These are phyloP conservation scores for Phyllostomus hastatus DNA, from an alignment of 2,113 vertebrate genomes.

Conservation along the genomic window DNA sequence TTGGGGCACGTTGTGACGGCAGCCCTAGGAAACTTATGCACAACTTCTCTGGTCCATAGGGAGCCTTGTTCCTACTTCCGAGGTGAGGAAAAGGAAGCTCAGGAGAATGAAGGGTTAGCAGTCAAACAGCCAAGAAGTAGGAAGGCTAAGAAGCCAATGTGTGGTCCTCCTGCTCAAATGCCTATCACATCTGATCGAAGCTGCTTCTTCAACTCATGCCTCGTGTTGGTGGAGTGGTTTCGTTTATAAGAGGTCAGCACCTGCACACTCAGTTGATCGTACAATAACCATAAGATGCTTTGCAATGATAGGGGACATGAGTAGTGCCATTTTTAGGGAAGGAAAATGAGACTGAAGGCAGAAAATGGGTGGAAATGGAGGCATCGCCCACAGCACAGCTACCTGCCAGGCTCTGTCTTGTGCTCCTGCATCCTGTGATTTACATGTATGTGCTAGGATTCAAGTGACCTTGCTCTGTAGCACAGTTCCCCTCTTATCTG, in stretches of 20 bases:
- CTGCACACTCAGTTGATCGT: fast-evolving
- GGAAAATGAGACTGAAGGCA: background rate
- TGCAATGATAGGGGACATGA: background rate
- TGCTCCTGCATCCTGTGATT: background rate
- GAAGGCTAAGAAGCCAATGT: background rate
- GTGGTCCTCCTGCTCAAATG: background rate
- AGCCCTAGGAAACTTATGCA: background rate
- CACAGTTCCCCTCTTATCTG: background rate
- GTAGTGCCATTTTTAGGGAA: background rate
- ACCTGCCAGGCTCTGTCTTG: background rate
- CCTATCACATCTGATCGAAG: background rate
- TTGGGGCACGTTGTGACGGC: fast-evolving
- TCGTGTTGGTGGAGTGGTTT: fast-evolving
- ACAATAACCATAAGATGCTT: background rate
- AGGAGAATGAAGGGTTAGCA: background rate
- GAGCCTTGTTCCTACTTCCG: background rate
- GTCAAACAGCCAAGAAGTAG: background rate
- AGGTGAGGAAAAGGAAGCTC: background rate
- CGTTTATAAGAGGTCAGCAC: background rate
- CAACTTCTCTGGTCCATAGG: background rate
- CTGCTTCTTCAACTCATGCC: background rate
- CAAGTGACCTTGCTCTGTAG: background rate
- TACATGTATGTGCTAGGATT: background rate
- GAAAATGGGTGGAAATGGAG: background rate
- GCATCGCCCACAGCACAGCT: background rate